These are phyloP conservation scores for Daubentonia madagascariensis DNA, from an alignment of 2,113 vertebrate species.

Conservation along the genomic window DNA sequence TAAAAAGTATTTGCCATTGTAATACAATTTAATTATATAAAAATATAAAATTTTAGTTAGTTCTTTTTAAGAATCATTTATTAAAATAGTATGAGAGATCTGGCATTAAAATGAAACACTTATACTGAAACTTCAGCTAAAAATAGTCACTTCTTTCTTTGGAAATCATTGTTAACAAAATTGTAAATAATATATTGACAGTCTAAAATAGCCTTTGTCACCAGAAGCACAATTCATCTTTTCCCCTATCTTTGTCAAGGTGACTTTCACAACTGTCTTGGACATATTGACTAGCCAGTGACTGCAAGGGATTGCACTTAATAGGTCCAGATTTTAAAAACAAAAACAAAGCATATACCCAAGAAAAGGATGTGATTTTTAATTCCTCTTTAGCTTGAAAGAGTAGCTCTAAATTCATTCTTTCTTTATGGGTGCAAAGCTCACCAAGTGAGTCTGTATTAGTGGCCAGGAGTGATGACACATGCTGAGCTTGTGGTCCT, in stretches of 20 bases:
- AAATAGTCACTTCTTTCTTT: not conserved
- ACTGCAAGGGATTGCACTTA: not conserved
- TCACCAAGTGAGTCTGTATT: not conserved
- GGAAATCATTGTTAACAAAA: not conserved
- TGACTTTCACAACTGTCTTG: not conserved
- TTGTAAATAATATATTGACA: not conserved
- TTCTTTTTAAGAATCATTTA: not conserved
- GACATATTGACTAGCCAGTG: not conserved
- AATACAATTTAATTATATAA: not conserved
- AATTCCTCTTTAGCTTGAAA: not conserved
- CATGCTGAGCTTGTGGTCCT: no score
- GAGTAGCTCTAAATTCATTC: not conserved
- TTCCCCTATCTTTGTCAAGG: not conserved
- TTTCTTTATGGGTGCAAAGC: not conserved
- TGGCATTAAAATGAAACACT: not conserved
- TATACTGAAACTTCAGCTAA: not conserved
- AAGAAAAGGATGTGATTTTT: not conserved
- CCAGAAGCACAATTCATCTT: not conserved
- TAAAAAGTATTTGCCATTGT: not conserved
- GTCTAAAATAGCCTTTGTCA: not conserved
- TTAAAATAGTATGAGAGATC: not conserved
- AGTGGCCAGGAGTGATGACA: fast-evolving
- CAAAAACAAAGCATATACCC: not conserved
- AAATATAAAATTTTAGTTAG: not conserved
- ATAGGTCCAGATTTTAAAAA: not conserved